Evolutionary conservation across 2,888 invertebrate genomes (phyloP), one percentile per base, ranked within the genome.

Genomic region (Drosophila rellima): DNA sequence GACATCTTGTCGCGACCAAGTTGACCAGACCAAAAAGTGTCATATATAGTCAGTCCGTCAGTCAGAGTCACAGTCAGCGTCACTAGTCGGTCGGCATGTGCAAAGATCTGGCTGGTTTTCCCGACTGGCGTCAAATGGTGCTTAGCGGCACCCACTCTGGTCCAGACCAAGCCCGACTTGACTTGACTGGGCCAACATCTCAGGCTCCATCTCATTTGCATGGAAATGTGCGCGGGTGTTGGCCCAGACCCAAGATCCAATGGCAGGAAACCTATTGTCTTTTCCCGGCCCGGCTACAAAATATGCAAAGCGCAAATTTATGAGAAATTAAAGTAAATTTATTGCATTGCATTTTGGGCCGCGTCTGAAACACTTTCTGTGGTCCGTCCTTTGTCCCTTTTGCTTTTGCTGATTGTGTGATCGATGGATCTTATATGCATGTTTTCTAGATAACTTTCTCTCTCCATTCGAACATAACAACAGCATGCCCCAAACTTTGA

Each of bases 301-400:
- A 88, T 90, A 89, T 90, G 90, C 90, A 87, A 88, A 89, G 86
- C 79, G 71, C 66, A 90, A 90, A 90, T 90, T 90, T 90, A 90
- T 90, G 90, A 88, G 90, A 91, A 91, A 90, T 91, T 90, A 90
- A 90, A 88, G 76, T 81, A 88, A 91, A 90, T 90, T 90, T 90
- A 90, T 90, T 90, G 80, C 90, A 64, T 79, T 71, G 82, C 82
- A 73, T 78, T 84, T 75, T 78, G 48, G 69, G 31, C 60, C 70
- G 15, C 39, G 44, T 8, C 55, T 39, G 18, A 37, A 80, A 78
- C 80, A 81, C 80, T 84, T 84, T 81, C 82, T 72, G 69, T 54
- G 2, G 17, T 44, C 52, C 54, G 54, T 51, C 65, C 70, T 45
- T 66, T 48, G 18, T 48, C 18, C 47, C 13, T 47, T 47, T 48